Evolutionary conservation across 2,113 vertebrate genomes (phyloP), one percentile per base, ranked within the genome.

Genomic region (Tenebrosternarchus preto): DNA sequence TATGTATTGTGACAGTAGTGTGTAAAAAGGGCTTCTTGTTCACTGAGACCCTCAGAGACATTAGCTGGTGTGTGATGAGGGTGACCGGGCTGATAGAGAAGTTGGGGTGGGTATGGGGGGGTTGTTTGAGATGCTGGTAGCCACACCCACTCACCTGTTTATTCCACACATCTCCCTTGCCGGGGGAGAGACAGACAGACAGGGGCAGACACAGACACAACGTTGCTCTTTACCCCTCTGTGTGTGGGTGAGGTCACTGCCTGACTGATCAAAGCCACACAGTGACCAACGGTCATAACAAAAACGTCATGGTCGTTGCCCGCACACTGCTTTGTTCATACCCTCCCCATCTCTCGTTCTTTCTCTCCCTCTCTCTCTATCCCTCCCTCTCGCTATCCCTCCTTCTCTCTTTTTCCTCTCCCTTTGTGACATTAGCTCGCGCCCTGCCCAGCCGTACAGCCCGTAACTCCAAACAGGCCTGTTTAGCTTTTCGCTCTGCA

Each of bases 11-110:
- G 76, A 76, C 70, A 43, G 53, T 36, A 50, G 53, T 67, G 19
- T 66, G 77, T 82, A 69, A 79, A 89, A 81, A 72, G 43, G 70
- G 81, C 69, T 67, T 53, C 84, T 88, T 91, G 86, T 88, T 83
- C 77, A 71, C 76, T 1, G 20, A 87, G 87, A 88, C 86, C 88
- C 88, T 89, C 81, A 84, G 36, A 73, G 55, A 82, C 55, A 60
- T n/a, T 61, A 79, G 31, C 24, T 57, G 20, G 29, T 76, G 68
- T 36, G 27, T 46, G n/a, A 33, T 7, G 27, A 67, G 55, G n/a
- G 64, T 53, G 53, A 81, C 68, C n/a, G 63, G 68, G 16, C 12
- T 46, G 55, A 43, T 3, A 2, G 66, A 69, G 16, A 6, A 5
- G n/a, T 8, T 36, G 20, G 17, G 60, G 66, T 11, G 25, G 27